A percentile compares a stretch with the other conserved stretches of the same genome.
phyloP scores from a whole-genome alignment of 1,140 invertebrate species.

The Zaprionus gabonicus region DNA sequence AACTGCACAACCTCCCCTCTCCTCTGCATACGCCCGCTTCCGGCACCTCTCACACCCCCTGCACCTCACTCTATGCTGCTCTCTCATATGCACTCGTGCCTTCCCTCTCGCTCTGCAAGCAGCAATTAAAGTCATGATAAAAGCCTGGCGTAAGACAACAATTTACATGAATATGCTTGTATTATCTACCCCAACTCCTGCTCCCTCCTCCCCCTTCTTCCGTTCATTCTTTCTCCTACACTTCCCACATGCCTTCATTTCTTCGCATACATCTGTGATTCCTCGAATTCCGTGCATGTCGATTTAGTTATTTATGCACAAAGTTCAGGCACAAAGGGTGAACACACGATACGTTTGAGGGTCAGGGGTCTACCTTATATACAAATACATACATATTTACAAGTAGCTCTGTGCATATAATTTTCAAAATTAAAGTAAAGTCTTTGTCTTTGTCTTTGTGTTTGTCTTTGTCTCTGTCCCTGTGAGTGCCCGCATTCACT shows the following conservation, averaged over 20 bases:
- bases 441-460: conserved; percentile 41
- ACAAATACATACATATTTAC: background rate
- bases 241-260: background rate
- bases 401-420: conserved; percentile 19
- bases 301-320: conserved; percentile 60
- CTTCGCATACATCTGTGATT: conserved; percentile 13
- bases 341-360: background rate
- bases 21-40: conserved; percentile 9
- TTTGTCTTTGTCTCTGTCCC: background rate
- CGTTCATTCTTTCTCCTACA: background rate
- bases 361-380: background rate
- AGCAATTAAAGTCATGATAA: conserved; percentile 74
- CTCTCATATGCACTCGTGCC: background rate
- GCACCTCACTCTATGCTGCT: background rate
- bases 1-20: conserved; percentile 14
- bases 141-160: conserved; percentile 60
- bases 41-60: background rate
- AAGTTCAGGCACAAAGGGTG: conserved; percentile 61
- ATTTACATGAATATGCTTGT: conserved; percentile 22
- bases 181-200: background rate
- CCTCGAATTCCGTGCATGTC: conserved; percentile 29
- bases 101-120: conserved; percentile 54
- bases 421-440: conserved; percentile 66
- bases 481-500: conserved; percentile 2
- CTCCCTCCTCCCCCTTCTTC: background rate